phyloP scores from a whole-genome alignment of 1,140 invertebrate genomes.

The Apis laboriosa region DNA sequence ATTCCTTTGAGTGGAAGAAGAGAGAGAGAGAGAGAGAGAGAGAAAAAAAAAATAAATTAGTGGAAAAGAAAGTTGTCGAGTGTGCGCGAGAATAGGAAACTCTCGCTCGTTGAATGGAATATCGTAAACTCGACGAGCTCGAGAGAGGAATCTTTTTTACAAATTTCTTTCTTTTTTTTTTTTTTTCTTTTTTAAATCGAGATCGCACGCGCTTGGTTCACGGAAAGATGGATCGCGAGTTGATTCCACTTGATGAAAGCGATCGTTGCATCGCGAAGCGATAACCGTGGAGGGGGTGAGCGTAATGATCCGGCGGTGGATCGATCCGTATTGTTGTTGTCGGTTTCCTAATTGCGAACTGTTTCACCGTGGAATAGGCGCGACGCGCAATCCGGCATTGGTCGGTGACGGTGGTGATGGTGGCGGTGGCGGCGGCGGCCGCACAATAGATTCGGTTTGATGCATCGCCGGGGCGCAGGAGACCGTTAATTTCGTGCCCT shows the following conservation, averaged over 20 bases:
- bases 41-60: too few relatives aligned
- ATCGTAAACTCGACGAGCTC: too few relatives aligned
- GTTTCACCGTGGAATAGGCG: conserved; percentile 44
- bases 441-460: conserved; percentile 75
- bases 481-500: conserved; percentile 75
- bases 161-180: background rate
- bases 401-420: conserved; percentile 53
- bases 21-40: background rate
- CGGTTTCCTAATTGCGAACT: conserved; percentile 56
- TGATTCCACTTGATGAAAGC: background rate
- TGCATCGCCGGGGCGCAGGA: conserved; percentile 63
- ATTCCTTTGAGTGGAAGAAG: background rate
- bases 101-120: background rate
- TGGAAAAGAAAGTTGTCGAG: too few relatives aligned
- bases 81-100: background rate
- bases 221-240: background rate
- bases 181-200: too few relatives aligned
- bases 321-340: conserved; percentile 52
- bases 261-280: conserved; percentile 25
- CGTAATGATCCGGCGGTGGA: conserved; percentile 49
- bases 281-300: conserved; percentile 4
- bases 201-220: too few relatives aligned
- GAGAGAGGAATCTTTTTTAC: background rate
- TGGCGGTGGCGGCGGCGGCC: conserved; percentile 50
- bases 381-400: conserved; percentile 55